These are phyloP conservation scores for Connochaetes taurinus DNA, from an alignment of 2,113 vertebrate species.

Conservation along the genomic window DNA sequence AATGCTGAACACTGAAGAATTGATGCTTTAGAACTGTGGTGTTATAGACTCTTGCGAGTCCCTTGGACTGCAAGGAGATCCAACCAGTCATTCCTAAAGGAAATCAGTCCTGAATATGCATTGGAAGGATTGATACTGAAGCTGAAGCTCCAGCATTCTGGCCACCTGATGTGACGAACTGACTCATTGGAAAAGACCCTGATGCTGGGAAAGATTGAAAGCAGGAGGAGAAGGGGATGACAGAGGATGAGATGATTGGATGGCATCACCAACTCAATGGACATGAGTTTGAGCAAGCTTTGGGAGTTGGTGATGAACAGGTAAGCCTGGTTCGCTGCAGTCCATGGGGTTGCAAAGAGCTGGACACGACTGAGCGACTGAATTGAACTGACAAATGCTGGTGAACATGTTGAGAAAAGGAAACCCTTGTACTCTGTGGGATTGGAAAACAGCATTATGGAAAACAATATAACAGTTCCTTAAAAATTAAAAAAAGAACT, in stretches of 20 bases:
- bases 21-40: not conserved
- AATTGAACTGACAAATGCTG: not conserved
- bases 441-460: not conserved
- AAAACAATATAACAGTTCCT: not conserved
- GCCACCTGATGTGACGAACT: accelerated
- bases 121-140: not conserved
- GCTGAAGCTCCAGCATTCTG: not conserved
- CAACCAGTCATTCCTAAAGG: not conserved
- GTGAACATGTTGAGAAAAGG: not conserved
- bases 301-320: not conserved
- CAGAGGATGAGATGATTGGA: not conserved
- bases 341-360: not conserved
- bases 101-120: not conserved
- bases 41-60: not conserved
- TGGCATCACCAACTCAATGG: not conserved
- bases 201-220: not conserved
- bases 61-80: not conserved
- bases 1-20: accelerated
- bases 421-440: not conserved
- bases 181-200: not conserved
- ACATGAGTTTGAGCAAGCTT: not conserved
- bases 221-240: not conserved
- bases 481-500: not conserved
- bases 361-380: accelerated
- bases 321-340: accelerated